Conservation (phyloP, 2,113 vertebrate species). For the Egretta garzetta region DNA sequence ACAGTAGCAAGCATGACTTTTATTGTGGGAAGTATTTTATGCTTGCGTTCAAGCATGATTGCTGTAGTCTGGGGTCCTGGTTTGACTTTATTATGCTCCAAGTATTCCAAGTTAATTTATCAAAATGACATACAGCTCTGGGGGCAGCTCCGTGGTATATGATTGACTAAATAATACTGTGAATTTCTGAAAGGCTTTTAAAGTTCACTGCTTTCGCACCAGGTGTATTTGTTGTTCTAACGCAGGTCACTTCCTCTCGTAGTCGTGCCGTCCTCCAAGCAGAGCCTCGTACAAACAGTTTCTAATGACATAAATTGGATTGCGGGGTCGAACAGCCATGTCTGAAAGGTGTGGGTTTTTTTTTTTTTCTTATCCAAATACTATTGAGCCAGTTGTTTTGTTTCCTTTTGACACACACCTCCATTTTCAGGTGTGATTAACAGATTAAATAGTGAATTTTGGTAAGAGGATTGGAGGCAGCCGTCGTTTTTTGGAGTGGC, state of each 20-base stretch:
- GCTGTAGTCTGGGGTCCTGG: constrained; percentile 1
- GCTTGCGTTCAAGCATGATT: constrained; percentile 44
- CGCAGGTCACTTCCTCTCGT: constrained; percentile 20
- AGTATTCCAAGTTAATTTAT: constrained; percentile 72
- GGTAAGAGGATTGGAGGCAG: neutral
- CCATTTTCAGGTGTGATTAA: neutral
- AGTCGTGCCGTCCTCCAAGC: neutral
- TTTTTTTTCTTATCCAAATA: neutral
- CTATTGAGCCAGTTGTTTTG: neutral
- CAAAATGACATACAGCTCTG: constrained; percentile 63
- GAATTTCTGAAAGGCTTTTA: constrained; percentile 46
- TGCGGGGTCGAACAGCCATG: neutral
- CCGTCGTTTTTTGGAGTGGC: neutral
- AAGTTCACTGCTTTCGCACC: constrained; percentile 63
- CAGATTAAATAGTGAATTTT: neutral
- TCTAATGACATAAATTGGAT: neutral
- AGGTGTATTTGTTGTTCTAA: constrained; percentile 37
- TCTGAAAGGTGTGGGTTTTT: neutral
- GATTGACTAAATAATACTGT: constrained; percentile 74
- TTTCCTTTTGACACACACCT: neutral
- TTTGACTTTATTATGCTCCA: constrained; percentile 60
- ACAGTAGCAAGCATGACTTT: constrained; percentile 57
- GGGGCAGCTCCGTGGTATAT: constrained; percentile 67
- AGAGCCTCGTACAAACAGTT: neutral
- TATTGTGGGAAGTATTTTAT: constrained; percentile 58